A percentile compares a stretch with the other conserved stretches of the same genome.
These are phyloP conservation scores for Ammodytes marinus DNA, from an alignment of 2,113 vertebrate genomes.

Conservation along the genomic window DNA sequence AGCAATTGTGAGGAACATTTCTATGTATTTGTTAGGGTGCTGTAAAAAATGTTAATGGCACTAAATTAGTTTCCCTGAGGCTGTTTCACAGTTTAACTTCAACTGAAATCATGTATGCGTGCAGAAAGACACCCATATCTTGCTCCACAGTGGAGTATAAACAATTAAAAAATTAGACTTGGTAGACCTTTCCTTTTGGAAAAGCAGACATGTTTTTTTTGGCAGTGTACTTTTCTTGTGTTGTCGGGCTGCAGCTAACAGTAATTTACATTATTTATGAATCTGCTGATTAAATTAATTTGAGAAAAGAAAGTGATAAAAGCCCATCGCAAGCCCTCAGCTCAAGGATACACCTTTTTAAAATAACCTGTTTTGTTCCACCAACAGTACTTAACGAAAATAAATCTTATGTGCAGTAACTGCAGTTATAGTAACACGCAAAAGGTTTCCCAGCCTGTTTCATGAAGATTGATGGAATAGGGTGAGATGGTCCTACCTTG, in stretches of 20 bases:
- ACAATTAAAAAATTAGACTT: neutral
- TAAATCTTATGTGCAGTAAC: neutral
- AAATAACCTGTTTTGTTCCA: neutral
- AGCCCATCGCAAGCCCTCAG: neutral
- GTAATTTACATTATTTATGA: neutral
- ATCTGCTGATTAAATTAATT: neutral
- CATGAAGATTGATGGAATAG: neutral
- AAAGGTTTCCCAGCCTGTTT: too few relatives aligned
- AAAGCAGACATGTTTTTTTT: neutral
- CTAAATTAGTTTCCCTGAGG: constrained; percentile 10
- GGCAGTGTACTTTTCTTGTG: neutral
- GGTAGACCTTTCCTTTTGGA: neutral
- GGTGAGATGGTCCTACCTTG: neutral
- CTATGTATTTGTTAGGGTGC: constrained; percentile 39
- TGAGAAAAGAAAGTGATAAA: neutral
- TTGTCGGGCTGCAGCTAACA: neutral
- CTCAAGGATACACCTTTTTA: neutral
- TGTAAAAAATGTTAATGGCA: constrained; percentile 17
- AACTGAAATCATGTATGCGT: constrained; percentile 21
- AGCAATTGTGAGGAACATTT: constrained; percentile 17
- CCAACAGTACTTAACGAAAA: neutral
- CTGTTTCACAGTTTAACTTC: constrained; percentile 10
- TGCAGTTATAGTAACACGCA: too few relatives aligned
- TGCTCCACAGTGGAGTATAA: neutral
- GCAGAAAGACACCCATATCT: neutral